Evolutionary conservation across 2,888 invertebrate species (phyloP), one percentile per base, ranked within the genome.

Genomic region (Meandrusa payeni): DNA sequence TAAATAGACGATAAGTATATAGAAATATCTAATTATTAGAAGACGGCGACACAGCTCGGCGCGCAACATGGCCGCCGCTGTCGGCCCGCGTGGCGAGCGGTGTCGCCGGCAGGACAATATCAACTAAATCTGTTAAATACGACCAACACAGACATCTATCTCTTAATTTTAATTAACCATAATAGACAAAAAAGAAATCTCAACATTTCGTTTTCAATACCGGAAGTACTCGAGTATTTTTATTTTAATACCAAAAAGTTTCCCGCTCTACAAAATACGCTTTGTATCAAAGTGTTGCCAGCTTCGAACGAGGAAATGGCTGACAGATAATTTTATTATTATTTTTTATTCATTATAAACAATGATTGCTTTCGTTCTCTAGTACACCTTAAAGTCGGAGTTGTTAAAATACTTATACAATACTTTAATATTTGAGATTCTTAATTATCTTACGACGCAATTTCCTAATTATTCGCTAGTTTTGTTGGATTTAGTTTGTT

Each of bases 361-460:
- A 85, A 43, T 76, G 79, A 86, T 87, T 83, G 85, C 82, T 87
- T 85, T 77, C 76, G 74, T 77, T 73, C 68, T 67, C 74, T 79
- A 78, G 72, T 77, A 76, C 74, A 72, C 61, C 76, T 75, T 79
- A 78, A 69, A 71, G 61, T 75, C 76, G 76, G 71, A 73, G 78
- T 81, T 76, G 80, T 79, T 85, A 85, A 85, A 87, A 85, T 85
- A 85, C 86, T 86, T 85, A 86, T 69, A 74, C 76, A 85, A 83
- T 86, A 85, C 85, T 81, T 76, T 64, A 32, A 43, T 43, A 43
- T 64, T 80, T 78, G 77, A 83, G 80, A 83, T 54, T 68, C 74
- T 66, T 66, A 64, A 67, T 73, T 80, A 83, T 82, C 82, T 83
- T 83, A 85, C 82, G 75, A 78, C 76, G 83, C 83, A 77, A n/a